Conservation (phyloP, 2,113 vertebrate species). For the Sylvilagus bachmani region DNA sequence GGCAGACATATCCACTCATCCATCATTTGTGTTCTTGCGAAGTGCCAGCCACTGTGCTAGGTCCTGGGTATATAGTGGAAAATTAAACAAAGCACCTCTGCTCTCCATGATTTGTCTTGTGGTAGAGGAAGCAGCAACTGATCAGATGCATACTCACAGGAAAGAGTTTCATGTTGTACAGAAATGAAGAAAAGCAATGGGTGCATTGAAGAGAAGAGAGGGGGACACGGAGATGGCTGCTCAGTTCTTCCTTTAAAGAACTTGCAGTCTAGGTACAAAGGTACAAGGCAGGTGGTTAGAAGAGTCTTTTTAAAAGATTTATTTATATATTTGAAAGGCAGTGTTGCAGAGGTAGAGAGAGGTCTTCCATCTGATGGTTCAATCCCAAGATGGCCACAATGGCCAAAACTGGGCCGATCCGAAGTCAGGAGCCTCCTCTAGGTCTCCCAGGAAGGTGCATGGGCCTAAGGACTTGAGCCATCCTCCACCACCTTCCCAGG, state of each 20-base stretch:
- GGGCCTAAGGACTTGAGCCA: too few species aligned
- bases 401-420: too few species aligned
- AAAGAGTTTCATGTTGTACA: neutral
- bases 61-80: neutral
- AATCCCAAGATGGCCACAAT: too few species aligned
- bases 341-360: too few species aligned
- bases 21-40: neutral
- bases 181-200: neutral
- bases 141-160: neutral
- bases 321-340: too few species aligned
- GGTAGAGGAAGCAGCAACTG: neutral
- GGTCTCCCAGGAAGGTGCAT: too few species aligned
- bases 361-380: too few species aligned
- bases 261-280: neutral
- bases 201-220: neutral
- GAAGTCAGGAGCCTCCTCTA: too few species aligned
- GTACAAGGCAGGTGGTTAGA: neutral
- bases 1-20: neutral
- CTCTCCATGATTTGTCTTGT: neutral
- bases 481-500: too few species aligned
- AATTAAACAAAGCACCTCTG: neutral
- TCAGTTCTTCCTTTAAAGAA: neutral
- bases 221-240: neutral
- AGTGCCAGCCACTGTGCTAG: neutral
- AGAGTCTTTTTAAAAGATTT: too few species aligned